Evolutionary conservation across 2,797 vertebrate genomes (phyloP), one percentile per base, ranked within the genome.

Genomic region (Orestias chungarensis): DNA sequence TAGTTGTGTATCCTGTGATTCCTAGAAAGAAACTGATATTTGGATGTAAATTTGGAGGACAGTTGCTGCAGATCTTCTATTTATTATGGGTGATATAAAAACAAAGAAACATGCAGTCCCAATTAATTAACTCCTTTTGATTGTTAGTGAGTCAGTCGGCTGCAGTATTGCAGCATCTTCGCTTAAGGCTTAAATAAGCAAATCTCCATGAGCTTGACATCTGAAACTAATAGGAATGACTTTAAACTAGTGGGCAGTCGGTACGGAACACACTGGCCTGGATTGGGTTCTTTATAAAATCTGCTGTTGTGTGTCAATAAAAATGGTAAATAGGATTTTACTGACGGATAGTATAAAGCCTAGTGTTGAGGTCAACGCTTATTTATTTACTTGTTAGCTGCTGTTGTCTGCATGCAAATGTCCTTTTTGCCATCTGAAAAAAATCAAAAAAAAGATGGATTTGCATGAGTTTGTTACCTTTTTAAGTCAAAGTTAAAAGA

Each of bases 111-210:
- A 17, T 38, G 65, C 33, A 59, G 62, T 49, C 69, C 68, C 52
- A 76, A 43, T 50, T 70, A 70, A 76, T 76, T 70, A 76, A 57
- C 43, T 70, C 52, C 25, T 1, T 10, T 55, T 59, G 64, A 70
- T 76, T 75, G 66, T 62, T 75, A 35, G 61, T 27, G 47, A 68
- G 62, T 66, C 20, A 47, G 43, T 52, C 64, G 49, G 42, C 52
- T 54, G 20, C 42, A 25, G 42, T 43, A 66, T 54, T 64, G 50
- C 46, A 40, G 62, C 42, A 49, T 76, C 52, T 49, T 70, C 50
- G 54, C 52, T 70, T 17, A 35, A 31, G 27, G 62, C 25, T 59
- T 59, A 66, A 70, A 70, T 31, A 12, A 15, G 54, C 0, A 15
- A 25, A 76, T 50, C 43, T 6, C 31, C 6, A 11, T 46, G 38